phyloP scores from a whole-genome alignment of 2,888 invertebrate genomes.

The Heliconius aoede region DNA sequence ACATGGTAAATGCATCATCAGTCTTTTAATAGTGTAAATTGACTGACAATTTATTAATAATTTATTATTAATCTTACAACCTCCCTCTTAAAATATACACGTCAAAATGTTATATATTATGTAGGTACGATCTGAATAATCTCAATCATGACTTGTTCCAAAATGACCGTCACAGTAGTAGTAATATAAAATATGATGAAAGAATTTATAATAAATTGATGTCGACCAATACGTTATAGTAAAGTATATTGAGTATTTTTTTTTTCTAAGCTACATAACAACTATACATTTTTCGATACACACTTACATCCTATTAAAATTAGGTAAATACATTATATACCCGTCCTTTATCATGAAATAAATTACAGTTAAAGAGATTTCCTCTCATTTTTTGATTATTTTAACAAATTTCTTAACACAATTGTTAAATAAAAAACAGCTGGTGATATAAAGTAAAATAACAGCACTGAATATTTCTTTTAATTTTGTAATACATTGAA shows the following conservation, averaged over 20 bases:
- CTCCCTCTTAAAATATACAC: constrained; percentile 33
- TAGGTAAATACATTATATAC: constrained; percentile 53
- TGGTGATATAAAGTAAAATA: background rate
- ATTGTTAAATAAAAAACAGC: background rate
- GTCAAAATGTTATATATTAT: constrained; percentile 42
- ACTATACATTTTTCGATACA: constrained; percentile 59
- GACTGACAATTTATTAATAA: constrained; percentile 53
- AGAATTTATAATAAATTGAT: constrained; percentile 40
- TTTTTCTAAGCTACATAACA: constrained; percentile 68
- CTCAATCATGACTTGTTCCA: constrained; percentile 22
- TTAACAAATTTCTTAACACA: background rate
- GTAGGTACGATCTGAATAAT: constrained; percentile 38
- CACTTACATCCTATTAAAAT: constrained; percentile 37
- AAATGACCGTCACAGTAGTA: constrained; percentile 28
- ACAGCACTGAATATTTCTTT: background rate
- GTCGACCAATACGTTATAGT: constrained; percentile 5
- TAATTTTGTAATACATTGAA: no score
- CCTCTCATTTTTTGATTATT: background rate
- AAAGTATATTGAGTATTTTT: constrained; percentile 39
- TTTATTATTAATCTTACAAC: constrained; percentile 22
- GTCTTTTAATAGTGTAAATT: constrained; percentile 72
- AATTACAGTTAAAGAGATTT: constrained; percentile 33
- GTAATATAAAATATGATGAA: constrained; percentile 26
- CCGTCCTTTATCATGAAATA: constrained; percentile 54
- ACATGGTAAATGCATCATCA: constrained; percentile 60